phyloP scores from a whole-genome alignment of 2,113 vertebrate species.

The Heterotilapia buettikoferi region DNA sequence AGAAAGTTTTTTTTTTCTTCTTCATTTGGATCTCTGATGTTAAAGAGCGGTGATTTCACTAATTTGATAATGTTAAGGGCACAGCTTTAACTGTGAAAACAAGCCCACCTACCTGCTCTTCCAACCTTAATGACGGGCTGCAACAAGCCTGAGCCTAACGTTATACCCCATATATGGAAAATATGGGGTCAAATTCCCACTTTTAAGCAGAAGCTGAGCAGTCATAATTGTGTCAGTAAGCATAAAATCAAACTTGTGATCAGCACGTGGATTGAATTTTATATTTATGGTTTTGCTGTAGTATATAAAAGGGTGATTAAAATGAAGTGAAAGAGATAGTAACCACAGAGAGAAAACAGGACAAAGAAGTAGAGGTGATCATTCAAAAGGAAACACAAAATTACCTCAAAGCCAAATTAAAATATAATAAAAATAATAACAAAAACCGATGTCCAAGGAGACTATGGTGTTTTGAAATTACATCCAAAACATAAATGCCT shows the following conservation, averaged over 20 bases:
- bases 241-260: neutral
- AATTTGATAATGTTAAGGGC: neutral
- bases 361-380: neutral
- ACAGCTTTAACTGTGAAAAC: neutral
- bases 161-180: neutral
- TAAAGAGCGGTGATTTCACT: neutral
- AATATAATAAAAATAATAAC: neutral
- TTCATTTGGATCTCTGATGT: neutral
- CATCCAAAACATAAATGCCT: neutral
- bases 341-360: neutral
- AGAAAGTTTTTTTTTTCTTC: neutral
- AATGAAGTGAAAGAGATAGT: neutral
- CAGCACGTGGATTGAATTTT: neutral
- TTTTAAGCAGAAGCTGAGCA: neutral
- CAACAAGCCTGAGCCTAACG: neutral
- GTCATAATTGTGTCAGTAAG: neutral
- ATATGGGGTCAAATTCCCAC: neutral
- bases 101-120: neutral
- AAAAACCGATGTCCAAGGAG: neutral
- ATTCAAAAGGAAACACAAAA: neutral
- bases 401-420: neutral
- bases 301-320: neutral
- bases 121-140: neutral
- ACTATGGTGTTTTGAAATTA: neutral
- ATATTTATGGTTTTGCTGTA: neutral